Evolutionary conservation across 2,113 vertebrate species (phyloP), one percentile per base, ranked within the genome.

Genomic region (Paradoxurus hermaphroditus): DNA sequence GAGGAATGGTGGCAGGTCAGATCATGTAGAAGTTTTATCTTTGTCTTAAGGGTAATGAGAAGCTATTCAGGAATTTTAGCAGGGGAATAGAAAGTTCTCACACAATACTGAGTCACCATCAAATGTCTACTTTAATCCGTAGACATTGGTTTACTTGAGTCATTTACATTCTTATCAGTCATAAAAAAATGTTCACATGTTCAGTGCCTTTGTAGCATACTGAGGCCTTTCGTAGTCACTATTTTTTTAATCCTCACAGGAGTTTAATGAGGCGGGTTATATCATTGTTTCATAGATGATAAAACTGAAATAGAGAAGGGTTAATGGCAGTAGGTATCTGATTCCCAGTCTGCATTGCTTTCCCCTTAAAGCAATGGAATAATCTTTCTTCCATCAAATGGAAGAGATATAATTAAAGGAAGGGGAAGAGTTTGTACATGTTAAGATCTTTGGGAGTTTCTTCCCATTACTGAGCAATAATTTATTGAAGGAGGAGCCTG

Each of bases 21-120:
- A 63, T 85, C 93, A 72, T 44, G 65, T 82, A 92, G 87, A 86
- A 92, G 36, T 97, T 97, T 90, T 92, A 51, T 92, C 84, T 95
- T 92, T 92, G 41, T 78, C 23, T 86, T 86, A 70, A 95, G 94
- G 91, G 70, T 86, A 70, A 85, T 88, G 44, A 53, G 83, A 90
- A 87, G 86, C 56, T 68, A 44, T 53, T 97, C 41, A 86, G 72
- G 65, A 79, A 94, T 88, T 94, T 95, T 89, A 86, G 56, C 72
- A 67, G 56, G 68, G 36, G 36, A 70, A 9, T 90, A 72, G 56
- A 92, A 79, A 94, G 29, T 79, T 84, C 84, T 79, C 87, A 88
- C 36, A 46, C 29, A 93, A 13, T 88, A 18, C 72, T 63, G 67
- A 94, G 65, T 86, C 77, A 91, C 21, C 29, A 39, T 92, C 53